Conservation (phyloP, 1,140 invertebrate species). For the Mya arenaria region DNA sequence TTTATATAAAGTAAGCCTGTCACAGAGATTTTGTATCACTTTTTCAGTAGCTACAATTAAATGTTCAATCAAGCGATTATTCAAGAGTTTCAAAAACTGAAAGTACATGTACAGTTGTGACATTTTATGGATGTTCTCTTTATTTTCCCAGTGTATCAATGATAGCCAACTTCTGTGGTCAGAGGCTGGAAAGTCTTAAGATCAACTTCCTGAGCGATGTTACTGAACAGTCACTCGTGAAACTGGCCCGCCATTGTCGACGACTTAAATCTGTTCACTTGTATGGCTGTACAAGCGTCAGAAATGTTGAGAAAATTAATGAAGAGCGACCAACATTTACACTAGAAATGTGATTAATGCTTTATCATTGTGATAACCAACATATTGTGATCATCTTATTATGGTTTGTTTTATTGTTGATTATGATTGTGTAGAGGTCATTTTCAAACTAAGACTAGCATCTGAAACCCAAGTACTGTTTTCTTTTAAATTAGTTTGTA, state of each 20-base stretch:
- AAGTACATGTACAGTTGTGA: background rate
- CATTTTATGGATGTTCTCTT: background rate
- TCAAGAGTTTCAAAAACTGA: no score
- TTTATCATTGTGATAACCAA: no score
- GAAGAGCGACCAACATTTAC: conserved; percentile 60
- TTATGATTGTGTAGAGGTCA: no score
- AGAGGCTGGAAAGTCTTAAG: conserved; percentile 72
- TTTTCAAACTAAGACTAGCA: no score
- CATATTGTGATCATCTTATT: no score
- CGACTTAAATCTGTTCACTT: conserved; percentile 70
- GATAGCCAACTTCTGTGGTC: conserved; percentile 73
- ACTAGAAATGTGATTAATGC: conserved; percentile 67
- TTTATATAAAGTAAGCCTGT: no score
- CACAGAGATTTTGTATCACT: background rate
- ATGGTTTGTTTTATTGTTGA: no score
- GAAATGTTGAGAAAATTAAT: conserved; percentile 61
- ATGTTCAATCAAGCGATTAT: background rate
- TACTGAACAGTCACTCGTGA: conserved; percentile 69
- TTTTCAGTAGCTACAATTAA: background rate
- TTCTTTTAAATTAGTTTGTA: no score
- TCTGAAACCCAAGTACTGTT: no score
- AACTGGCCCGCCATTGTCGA: conserved; percentile 74
- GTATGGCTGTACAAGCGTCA: conserved; percentile 72
- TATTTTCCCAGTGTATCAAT: conserved; percentile 75
- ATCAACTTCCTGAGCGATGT: conserved; percentile 76